Evolutionary conservation across 2,797 vertebrate species (phyloP).

Genomic region (Thamnophis elegans): DNA sequence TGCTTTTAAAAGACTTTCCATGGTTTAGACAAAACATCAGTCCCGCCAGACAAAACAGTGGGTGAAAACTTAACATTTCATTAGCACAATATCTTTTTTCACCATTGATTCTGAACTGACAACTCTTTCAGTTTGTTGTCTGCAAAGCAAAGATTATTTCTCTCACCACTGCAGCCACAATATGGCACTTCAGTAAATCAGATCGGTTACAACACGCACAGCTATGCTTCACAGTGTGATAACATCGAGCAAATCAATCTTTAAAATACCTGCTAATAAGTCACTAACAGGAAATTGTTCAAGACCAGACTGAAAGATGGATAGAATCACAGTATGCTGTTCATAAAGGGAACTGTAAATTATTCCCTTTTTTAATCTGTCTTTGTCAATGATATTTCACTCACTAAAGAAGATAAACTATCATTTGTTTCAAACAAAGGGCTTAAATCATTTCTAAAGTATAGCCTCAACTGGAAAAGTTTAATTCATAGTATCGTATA

Average conservation of each 20-base stretch:
- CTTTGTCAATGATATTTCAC: conserved; percentile 21
- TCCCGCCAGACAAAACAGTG: conserved; percentile 59
- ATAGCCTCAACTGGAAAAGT: conserved; percentile 13
- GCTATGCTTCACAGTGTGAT: conserved; percentile 12
- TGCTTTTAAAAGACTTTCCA: conserved; percentile 27
- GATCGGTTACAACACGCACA: background rate
- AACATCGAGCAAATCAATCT: conserved; percentile 53
- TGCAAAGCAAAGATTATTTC: conserved; percentile 49
- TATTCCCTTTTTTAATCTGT: background rate
- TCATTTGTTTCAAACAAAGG: conserved; percentile 38
- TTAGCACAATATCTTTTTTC: conserved; percentile 53
- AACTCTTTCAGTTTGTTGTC: conserved; percentile 26
- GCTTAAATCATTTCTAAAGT: conserved; percentile 33
- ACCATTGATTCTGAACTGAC: conserved; percentile 40
- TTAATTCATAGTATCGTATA: conserved; percentile 3
- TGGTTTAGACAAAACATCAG: conserved; percentile 60
- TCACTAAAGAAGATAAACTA: conserved; percentile 34
- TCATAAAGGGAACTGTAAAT: conserved; percentile 18
- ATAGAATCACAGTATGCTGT: background rate
- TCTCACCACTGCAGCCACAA: conserved; percentile 14
- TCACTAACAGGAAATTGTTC: conserved; percentile 40
- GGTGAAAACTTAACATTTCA: conserved; percentile 39
- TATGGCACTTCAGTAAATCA: background rate
- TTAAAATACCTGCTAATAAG: conserved; percentile 39
- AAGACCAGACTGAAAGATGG: conserved; percentile 23